These are phyloP conservation scores for Pseudotriccus pelzelni DNA, from an alignment of 2,797 vertebrate genomes.

Conservation along the genomic window DNA sequence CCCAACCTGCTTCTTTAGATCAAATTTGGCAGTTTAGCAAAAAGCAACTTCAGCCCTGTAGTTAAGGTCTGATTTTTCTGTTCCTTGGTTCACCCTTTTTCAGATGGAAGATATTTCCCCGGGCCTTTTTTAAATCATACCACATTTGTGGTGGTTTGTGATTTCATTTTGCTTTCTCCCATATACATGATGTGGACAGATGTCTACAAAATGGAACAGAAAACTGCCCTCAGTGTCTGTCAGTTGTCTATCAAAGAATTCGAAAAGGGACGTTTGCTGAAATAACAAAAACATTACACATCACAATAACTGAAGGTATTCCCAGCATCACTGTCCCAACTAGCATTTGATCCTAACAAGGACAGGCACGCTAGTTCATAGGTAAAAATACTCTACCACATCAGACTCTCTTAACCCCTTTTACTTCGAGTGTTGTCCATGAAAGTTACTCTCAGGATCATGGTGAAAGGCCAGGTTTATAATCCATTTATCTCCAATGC, in stretches of 20 bases:
- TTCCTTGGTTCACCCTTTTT: background rate
- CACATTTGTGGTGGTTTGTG: background rate
- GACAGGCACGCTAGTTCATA: background rate
- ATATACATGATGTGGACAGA: background rate
- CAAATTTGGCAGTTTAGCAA: background rate
- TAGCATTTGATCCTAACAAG: conserved; percentile 5
- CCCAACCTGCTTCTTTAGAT: background rate
- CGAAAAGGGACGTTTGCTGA: background rate
- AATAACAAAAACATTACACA: background rate
- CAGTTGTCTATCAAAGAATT: background rate
- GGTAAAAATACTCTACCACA: conserved; percentile 1
- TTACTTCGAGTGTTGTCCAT: background rate
- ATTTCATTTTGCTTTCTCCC: background rate
- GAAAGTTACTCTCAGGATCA: background rate
- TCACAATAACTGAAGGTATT: background rate
- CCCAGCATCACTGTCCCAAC: background rate
- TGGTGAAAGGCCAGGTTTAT: background rate
- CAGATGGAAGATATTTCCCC: background rate
- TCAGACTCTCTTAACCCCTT: background rate
- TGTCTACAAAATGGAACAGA: background rate
- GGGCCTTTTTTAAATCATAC: background rate
- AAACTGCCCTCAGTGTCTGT: background rate
- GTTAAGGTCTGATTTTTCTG: background rate
- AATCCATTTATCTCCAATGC: background rate
- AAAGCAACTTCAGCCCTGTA: background rate